Base-by-base conservation (phyloP, 2,797 vertebrate species). In the Miichthys miiuy region DNA sequence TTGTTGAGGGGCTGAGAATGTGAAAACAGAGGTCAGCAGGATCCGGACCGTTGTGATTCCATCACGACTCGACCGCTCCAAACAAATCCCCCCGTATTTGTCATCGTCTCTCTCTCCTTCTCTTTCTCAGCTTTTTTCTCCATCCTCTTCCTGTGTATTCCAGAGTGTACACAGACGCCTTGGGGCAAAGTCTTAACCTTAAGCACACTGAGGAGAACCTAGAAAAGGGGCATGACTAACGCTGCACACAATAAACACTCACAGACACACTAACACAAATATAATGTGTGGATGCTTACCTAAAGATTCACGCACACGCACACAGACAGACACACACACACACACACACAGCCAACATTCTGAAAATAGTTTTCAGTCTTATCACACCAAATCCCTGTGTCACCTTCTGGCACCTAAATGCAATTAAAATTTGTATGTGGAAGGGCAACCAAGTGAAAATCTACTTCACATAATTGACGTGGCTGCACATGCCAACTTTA, bases 401-500 rank as follows among this genome's bases (percentile, higher is more conserved):
- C 91, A 93, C 90, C 91, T 92, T 80, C 89, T 92, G 91, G 92
- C 92, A 90, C 90, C 76, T 89, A 89, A 93, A 93, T 54, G 91
- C 91, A 94, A 93, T 93, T 93, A 92, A 90, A 92, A 91, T 88
- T 75, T 91, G 80, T 83, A 87, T 85, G 89, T 92, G 89, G 90
- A 89, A 90, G 84, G 85, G 92, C 85, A 82, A 89, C 89, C 87
- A 92, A 91, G 91, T 86, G 85, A 91, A 88, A 92, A 90, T 86
- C 82, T 87, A 80, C 86, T 86, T 75, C 88, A 89, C 86, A 89
- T 91, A 91, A 92, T 85, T 89, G 90, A 91, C 72, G 68, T 78
- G 70, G 85, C 78, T 85, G 77, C 86, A 93, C 86, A 87, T 86
- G 92, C 85, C 87, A 90, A 92, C 79, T 78, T 88, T 79, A 91